A percentile compares a stretch with the other conserved stretches of the same genome.
Conservation (phyloP, 2,797 vertebrate genomes). For the Columba guinea region DNA sequence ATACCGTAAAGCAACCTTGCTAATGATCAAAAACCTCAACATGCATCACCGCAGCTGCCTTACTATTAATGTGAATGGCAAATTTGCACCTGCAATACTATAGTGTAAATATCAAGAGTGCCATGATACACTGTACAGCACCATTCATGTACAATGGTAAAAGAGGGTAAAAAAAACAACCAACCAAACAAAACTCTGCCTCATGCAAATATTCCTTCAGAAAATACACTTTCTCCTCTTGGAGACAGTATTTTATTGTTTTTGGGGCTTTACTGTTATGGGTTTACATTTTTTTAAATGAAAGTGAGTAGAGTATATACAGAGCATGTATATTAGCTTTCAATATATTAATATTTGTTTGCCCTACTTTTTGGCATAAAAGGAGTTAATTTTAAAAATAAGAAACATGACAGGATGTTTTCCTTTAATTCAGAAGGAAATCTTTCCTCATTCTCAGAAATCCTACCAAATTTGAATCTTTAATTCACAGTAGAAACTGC, state of each 20-base stretch:
- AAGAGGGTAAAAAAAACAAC: not conserved
- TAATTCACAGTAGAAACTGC: not conserved
- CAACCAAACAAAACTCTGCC: not conserved
- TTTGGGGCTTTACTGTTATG: not conserved
- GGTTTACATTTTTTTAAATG: not conserved
- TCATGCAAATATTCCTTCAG: not conserved
- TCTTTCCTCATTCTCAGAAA: not conserved
- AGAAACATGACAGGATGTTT: not conserved
- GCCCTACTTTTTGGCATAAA: not conserved
- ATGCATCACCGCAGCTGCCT: accelerated
- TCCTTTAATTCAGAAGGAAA: not conserved
- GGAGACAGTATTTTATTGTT: not conserved
- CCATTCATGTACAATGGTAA: not conserved
- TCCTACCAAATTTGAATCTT: not conserved
- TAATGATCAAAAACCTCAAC: not conserved
- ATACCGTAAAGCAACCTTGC: not conserved
- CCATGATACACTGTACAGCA: not conserved
- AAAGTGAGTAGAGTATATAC: not conserved
- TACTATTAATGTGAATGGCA: not conserved
- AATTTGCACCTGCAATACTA: not conserved
- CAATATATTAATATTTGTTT: not conserved
- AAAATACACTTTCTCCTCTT: not conserved
- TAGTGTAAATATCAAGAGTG: not conserved
- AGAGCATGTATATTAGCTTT: not conserved
- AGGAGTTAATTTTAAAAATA: not conserved